Base-by-base conservation (phyloP, 2,888 invertebrate species). In the Pollenia labialis region DNA sequence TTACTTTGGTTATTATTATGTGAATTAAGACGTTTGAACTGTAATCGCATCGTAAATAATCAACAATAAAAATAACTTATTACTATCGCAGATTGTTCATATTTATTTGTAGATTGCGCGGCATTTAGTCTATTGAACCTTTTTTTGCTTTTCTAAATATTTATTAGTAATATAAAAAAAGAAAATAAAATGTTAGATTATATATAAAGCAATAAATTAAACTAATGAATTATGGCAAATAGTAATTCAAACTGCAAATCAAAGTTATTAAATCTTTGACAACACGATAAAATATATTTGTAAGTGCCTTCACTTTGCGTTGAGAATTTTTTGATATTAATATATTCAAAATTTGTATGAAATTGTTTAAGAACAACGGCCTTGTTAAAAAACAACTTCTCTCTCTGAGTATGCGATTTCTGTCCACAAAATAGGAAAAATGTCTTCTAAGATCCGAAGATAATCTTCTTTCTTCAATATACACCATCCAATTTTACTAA, bases 111-210 rank as follows among this genome's bases (percentile, higher is more conserved):
- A 54, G 4, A 18, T 6, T 14, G 16, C 1, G 77, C 81, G 77
- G 81, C 85, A 74, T 77, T 85, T 81, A 50, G 58, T 77, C 50
- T 58, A 85, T 85, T 85, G 72, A 85, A 85, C 23, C 12, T 69
- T 56, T 46, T 62, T 64, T 64, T 10, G 18, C 11, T 66, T 18
- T 7, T 40, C 32, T 32, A 32, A 32, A 48, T 16, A 54, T 23
- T 66, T 50, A 23, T 68, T 32, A 23, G 50, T 32, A 32, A 6
- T 2, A 11, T 12, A 3, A 32, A 12, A 58, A 58, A 46, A 58
- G 18, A 42, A 75, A 62, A 40, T 18, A 64, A 60, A 74, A 9
- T 79, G 48, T 54, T 50, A 66, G 77, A 77, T 83, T 83, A 44
- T 66, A 14, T n/a, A 62, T 68, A 52, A 80, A 75, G 75, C 75